Evolutionary conservation across 2,888 invertebrate genomes (phyloP).

Genomic region (Podotricha telesiphe): DNA sequence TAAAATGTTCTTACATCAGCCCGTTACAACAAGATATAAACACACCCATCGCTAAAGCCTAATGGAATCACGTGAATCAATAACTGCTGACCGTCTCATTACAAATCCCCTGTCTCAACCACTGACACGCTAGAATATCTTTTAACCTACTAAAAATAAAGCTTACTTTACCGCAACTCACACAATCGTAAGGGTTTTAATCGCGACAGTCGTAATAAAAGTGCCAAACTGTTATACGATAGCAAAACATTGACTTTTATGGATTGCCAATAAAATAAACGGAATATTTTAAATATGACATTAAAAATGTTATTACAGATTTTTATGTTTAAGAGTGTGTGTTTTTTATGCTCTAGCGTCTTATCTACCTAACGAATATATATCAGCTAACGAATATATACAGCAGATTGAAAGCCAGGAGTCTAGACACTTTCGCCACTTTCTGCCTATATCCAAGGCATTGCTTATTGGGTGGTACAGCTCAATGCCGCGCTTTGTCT

Average conservation of each 20-base stretch:
- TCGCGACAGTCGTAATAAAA: constrained; percentile 65
- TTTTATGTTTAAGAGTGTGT: background rate
- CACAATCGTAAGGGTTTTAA: constrained; percentile 58
- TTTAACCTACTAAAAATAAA: constrained; percentile 43
- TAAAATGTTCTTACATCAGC: constrained; percentile 3
- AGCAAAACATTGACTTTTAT: constrained; percentile 70
- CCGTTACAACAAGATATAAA: constrained; percentile 24
- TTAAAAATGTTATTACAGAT: constrained; percentile 6
- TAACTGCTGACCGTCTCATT: constrained; percentile 81
- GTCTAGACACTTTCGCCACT: too few relatives aligned
- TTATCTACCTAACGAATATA: too few relatives aligned
- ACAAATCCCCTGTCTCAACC: constrained; percentile 73
- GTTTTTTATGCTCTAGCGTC: background rate
- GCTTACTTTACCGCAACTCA: constrained; percentile 45
- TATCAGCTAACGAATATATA: too few relatives aligned
- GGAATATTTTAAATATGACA: constrained; percentile 46
- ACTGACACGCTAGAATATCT: background rate
- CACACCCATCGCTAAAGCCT: constrained; percentile 51
- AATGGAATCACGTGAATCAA: constrained; percentile 77
- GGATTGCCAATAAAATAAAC: constrained; percentile 63
- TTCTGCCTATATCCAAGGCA: too few relatives aligned
- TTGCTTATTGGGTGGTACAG: too few relatives aligned
- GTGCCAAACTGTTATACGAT: constrained; percentile 67
- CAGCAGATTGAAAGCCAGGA: too few relatives aligned
- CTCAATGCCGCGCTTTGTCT: too few relatives aligned